Percentiles rank a stretch among this genome's conserved stretches.
These are phyloP conservation scores for Limenitis camilla DNA, from an alignment of 2,888 invertebrate species.

Conservation along the genomic window DNA sequence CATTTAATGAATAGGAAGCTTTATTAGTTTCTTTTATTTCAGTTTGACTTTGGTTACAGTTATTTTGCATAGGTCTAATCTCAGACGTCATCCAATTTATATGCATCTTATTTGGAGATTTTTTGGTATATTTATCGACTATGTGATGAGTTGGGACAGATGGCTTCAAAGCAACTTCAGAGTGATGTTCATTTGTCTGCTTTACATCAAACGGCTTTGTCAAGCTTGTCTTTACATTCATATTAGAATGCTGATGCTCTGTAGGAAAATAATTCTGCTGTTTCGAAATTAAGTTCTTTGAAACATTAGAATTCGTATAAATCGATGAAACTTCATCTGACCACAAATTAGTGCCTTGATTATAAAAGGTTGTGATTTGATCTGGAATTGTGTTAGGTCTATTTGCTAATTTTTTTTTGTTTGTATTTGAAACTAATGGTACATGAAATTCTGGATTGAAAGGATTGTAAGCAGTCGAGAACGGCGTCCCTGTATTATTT, in stretches of 20 bases:
- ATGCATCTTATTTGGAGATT: constrained; percentile 65
- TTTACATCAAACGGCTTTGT: constrained; percentile 52
- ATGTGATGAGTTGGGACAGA: constrained; percentile 35
- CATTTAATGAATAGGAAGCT: constrained; percentile 42
- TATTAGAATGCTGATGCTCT: constrained; percentile 41
- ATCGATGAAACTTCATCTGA: constrained; percentile 57
- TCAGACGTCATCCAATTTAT: constrained; percentile 73
- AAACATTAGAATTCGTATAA: constrained; percentile 49
- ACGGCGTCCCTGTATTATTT: constrained; percentile 48
- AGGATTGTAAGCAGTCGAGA: constrained; percentile 59
- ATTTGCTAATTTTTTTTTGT: constrained; percentile 49
- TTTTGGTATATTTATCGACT: constrained; percentile 60
- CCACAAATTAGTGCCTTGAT: constrained; percentile 62
- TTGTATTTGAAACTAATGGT: constrained; percentile 52
- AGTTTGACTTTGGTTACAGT: constrained; percentile 41
- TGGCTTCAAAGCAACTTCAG: constrained; percentile 41
- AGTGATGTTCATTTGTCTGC: constrained; percentile 33
- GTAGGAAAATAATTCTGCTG: constrained; percentile 50
- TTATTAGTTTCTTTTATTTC: constrained; percentile 51
- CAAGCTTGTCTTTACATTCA: constrained; percentile 38
- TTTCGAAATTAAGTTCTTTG: constrained; percentile 47
- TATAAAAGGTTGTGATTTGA: constrained; percentile 61
- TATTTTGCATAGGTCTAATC: constrained; percentile 57
- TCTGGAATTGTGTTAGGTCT: constrained; percentile 56
- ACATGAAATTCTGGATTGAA: constrained; percentile 68